phyloP scores from a whole-genome alignment of 2,888 invertebrate genomes.

The Podabrus alpinus region DNA sequence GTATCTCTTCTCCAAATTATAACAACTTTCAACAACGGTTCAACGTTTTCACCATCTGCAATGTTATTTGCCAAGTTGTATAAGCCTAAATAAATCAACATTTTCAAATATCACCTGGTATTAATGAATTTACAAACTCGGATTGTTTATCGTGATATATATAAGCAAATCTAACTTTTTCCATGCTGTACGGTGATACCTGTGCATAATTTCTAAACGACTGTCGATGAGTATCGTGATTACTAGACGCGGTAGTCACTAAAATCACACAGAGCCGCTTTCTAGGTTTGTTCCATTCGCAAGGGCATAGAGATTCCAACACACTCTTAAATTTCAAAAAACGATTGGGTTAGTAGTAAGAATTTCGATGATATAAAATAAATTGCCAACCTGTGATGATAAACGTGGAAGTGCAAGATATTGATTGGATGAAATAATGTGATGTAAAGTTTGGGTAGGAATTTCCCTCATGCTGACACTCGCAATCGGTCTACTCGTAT shows the following conservation, averaged over 20 bases:
- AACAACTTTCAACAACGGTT: slow-evolving; percentile 77
- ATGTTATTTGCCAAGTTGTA: not conserved
- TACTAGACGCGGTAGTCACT: slow-evolving; percentile 67
- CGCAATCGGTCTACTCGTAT: slow-evolving; percentile 77
- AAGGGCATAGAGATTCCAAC: slow-evolving; percentile 85
- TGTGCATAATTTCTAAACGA: slow-evolving; percentile 74
- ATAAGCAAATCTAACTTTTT: slow-evolving; percentile 84
- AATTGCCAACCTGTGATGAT: slow-evolving; percentile 77
- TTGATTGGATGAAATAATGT: slow-evolving; percentile 87
- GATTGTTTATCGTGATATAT: slow-evolving; percentile 84
- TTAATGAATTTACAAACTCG: slow-evolving; percentile 78
- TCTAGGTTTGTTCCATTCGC: slow-evolving; percentile 79
- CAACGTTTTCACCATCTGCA: slow-evolving; percentile 62
- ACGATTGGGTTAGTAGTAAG: not conserved
- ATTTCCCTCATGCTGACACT: slow-evolving; percentile 89
- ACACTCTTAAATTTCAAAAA: slow-evolving; percentile 58
- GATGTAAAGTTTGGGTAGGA: slow-evolving; percentile 83
- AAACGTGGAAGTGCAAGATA: slow-evolving; percentile 85
- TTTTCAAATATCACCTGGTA: slow-evolving; percentile 56
- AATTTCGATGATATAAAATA: slow-evolving; percentile 24
- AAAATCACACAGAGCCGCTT: slow-evolving; percentile 80
- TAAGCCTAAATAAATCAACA: not conserved
- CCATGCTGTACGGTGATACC: slow-evolving; percentile 66
- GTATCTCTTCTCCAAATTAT: slow-evolving; percentile 89
- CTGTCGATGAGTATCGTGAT: slow-evolving; percentile 66